Evolutionary conservation across 2,797 vertebrate species (phyloP), one percentile per base, ranked within the genome.

Genomic region (Eidolon dupreanum): DNA sequence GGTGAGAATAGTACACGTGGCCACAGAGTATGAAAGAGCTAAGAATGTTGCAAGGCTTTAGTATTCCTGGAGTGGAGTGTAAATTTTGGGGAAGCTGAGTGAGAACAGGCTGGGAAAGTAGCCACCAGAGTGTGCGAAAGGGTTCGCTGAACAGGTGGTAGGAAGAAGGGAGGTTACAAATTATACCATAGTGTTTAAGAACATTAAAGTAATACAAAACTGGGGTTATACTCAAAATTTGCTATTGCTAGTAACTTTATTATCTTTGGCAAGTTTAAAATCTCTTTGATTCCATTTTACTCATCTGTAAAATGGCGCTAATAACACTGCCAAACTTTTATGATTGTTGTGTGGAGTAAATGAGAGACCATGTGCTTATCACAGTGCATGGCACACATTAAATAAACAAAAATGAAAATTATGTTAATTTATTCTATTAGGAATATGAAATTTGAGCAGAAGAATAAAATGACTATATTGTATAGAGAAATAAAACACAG

Each of bases 401-500:
- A 93, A 61, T 16, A 43, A 31, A 59, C 33, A 59, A 68, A 92
- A 53, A 46, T 68, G 10, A 36, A 51, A 93, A n/a, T 82, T 46
- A 46, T 4, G 20, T 2, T 63, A 8, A 38, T 78, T 75, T 61
- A 71, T 55, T 75, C 31, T 82, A 28, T 22, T 63, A 36, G 38
- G 8, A 87, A 89, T 66, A 36, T 61, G 17, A 11, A 38, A 36
- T 53, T 53, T 73, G 38, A 79, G 33, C 17, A 88, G 43, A 33
- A 73, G 46, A 79, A 91, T 79, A 66, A 83, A 87, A 88, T 75
- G 74, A 71, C 55, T 41, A 36, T 57, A 65, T 10, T 71, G 15
- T 51, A 63, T 26, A 77, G 36, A 65, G 22, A 92, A 88, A 24
- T 38, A 57, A 81, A 61, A 78, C 38, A 55, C 7, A 74, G 78